Base-by-base conservation (phyloP, 1,140 invertebrate genomes). In the Magallana ariakensis region DNA sequence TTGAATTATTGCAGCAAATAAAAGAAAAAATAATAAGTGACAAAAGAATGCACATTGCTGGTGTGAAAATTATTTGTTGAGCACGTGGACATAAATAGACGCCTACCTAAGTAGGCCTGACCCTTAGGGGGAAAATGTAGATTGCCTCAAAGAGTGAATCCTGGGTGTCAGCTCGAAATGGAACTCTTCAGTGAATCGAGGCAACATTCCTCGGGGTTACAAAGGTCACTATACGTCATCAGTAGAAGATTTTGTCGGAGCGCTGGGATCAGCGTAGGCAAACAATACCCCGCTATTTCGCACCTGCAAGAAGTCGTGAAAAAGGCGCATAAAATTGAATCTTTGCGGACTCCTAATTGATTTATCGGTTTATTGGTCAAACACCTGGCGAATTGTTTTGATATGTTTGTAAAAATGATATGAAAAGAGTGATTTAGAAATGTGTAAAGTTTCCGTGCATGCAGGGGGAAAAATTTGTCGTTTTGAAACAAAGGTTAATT, bases 401-500 rank as follows among this genome's bases (percentile, higher is more conserved):
- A 75, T 75, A 75, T 75, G 66, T 75, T 75, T 75, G 66, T 22
- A 75, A 75, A 75, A 75, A 75, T 75, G 66, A 75, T 75, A 75
- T 75, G 66, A 75, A 75, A 75, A 26, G 66, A 75, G 66, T 75
- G 66, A 75, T 75, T 75, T 75, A 75, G 66, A 75, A 33, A 75
- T 75, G 66, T 26, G 66, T 75, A 26, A 75, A 75, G 66, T 33
- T 75, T 62, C 15, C 22, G 22, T 75, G 22, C 9, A 13, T 75
- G 19, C 33, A 75, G 66, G 22, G 66, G 26, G 19, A 75, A 46
- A 46, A 46, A 46, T 75, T 26, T 75, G 19, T 26, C 66, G 13
- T 22, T 75, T 75, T 46, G 33, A 46, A 46, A 46, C 33, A 46
- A 46, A 46, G 33, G 33, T 46, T 46, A 46, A 46, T 46, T 46